Base-by-base conservation (phyloP, 2,888 invertebrate genomes). In the Hedychridium roseum region DNA sequence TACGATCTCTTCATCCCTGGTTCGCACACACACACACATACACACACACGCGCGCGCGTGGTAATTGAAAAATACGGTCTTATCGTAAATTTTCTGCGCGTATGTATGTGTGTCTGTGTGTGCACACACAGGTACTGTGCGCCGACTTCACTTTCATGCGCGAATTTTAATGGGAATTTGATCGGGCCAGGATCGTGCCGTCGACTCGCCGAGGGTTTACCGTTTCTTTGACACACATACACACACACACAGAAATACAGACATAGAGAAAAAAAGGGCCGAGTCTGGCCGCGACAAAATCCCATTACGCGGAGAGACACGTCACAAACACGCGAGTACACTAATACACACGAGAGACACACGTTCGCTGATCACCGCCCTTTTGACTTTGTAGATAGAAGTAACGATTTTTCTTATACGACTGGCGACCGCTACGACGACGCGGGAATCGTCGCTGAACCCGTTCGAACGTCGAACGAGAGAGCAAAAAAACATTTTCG, bases 341-440 rank as follows among this genome's bases (percentile, higher is more conserved):
- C 26, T 6, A 36, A 32, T 41, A 41, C 37, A 51, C 50, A 28
- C 12, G 21, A 43, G 27, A 48, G 30, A 51, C 34, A 47, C 46
- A 43, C 49, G 51, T 52, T 60, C 57, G 58, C 60, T 49, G 52
- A 60, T 48, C 57, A 65, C 64, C 57, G 56, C 63, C 60, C 62
- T 66, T 66, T 66, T 61, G 60, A 68, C 64, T 65, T 60, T 45
- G 60, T 64, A 66, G 65, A 57, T 68, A 59, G 53, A 48, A 45
- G 26, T 15, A 45, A 62, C 62, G 53, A 54, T 20, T 57, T 67
- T 64, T 62, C 60, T 66, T 50, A 54, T 46, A 48, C 40, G 41
- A 32, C 45, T 9, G 35, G 15, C 50, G 30, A 49, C 49, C 34
- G 31, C 43, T 48, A 15, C 32, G 48, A 44, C 43, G 34, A 28